Percentiles rank a stretch among this genome's conserved stretches.
Evolutionary conservation across 2,113 vertebrate species (phyloP).

Genomic region (Grammomys dolichurus): DNA sequence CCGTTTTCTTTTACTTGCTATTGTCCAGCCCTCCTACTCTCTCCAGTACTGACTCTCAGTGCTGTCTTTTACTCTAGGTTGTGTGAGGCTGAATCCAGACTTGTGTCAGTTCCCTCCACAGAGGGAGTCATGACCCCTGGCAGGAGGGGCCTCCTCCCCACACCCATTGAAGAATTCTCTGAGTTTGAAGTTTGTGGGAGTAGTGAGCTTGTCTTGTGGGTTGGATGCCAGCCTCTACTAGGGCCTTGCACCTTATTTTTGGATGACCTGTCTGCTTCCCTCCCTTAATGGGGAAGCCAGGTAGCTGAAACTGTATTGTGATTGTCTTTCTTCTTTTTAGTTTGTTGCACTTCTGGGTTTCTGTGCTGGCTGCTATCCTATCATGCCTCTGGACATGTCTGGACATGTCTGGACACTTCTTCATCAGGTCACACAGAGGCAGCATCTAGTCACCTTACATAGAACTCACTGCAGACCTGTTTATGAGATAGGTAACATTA

Average conservation of each 20-base stretch:
- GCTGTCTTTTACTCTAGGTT: neutral
- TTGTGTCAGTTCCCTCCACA: neutral
- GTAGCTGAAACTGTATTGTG: neutral
- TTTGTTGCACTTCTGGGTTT: neutral
- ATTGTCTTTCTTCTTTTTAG: neutral
- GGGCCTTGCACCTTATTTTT: neutral
- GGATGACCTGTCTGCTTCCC: neutral
- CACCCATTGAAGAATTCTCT: neutral
- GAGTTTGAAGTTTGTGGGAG: neutral
- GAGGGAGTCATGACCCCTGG: neutral
- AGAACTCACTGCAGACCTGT: neutral
- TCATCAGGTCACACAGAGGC: neutral
- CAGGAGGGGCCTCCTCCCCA: neutral
- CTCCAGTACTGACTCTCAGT: neutral
- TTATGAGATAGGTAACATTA: slow-evolving; percentile 12
- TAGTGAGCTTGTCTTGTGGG: neutral
- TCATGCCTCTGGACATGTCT: neutral
- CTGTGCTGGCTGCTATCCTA: neutral
- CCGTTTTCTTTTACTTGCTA: neutral
- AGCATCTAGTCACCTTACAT: neutral
- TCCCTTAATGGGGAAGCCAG: neutral
- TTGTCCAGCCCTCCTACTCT: neutral
- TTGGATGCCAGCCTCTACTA: neutral
- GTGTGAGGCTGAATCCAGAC: neutral
- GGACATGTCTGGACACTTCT: neutral